Conservation (phyloP, 1,140 invertebrate genomes). For the Zaprionus kolodkinae region DNA sequence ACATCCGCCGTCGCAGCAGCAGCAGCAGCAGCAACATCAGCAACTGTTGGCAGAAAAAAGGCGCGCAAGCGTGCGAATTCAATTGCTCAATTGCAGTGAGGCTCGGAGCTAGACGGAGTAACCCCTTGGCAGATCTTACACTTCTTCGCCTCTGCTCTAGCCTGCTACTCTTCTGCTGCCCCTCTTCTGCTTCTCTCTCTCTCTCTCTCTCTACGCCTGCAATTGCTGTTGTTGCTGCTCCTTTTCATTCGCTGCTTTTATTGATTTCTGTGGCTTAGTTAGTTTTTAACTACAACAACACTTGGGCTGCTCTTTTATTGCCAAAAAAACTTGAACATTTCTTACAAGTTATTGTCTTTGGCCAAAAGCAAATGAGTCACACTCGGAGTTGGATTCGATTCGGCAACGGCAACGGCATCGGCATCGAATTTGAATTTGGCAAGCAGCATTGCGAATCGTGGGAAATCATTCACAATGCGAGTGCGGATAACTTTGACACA, state of each 20-base stretch:
- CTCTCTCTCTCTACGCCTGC: conserved; percentile 56
- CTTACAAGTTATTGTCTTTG: conserved; percentile 79
- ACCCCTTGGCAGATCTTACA: conserved; percentile 4
- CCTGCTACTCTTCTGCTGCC: background rate
- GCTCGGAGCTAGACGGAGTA: conserved; percentile 24
- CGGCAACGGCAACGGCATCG: conserved; percentile 19
- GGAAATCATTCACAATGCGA: conserved; percentile 64
- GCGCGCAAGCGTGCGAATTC: conserved; percentile 82
- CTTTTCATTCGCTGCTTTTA: conserved; percentile 68
- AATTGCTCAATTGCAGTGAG: conserved; percentile 75
- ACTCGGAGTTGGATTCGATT: conserved; percentile 23
- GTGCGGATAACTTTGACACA: conserved; percentile 62
- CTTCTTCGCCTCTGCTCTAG: background rate
- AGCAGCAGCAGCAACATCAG: conserved; percentile 28
- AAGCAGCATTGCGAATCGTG: conserved; percentile 67
- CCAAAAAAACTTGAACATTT: conserved; percentile 35
- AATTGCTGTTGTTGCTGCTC: conserved; percentile 61
- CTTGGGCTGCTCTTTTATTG: conserved; percentile 58
- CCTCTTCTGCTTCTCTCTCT: background rate
- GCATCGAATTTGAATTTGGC: conserved; percentile 30
- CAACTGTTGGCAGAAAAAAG: conserved; percentile 60
- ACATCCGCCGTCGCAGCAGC: conserved; percentile 56
- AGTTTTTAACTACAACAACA: conserved; percentile 26
- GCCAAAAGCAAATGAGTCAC: conserved; percentile 65
- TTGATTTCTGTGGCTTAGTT: conserved; percentile 80